Evolutionary conservation across 1,140 invertebrate genomes (phyloP).

Genomic region (Macrocentrus cingulum): DNA sequence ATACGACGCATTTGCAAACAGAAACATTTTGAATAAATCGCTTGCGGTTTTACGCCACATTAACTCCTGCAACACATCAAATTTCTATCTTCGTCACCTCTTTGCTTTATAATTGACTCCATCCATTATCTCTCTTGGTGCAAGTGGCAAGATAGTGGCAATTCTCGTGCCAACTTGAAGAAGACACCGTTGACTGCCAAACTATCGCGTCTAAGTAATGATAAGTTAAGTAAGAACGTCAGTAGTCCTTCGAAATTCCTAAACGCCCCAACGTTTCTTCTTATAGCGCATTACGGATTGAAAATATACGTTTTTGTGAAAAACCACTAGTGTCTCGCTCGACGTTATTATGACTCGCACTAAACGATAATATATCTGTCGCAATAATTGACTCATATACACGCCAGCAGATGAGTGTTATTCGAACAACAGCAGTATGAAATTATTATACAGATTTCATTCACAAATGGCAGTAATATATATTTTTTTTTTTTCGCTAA

Average conservation of each 20-base stretch:
- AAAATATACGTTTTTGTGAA: neutral
- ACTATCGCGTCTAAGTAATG: slow-evolving; percentile 28
- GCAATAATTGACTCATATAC: too few species aligned
- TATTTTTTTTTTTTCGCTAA: too few species aligned
- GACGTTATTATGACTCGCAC: neutral
- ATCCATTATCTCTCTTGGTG: neutral
- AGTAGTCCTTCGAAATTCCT: slow-evolving; percentile 27
- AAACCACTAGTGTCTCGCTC: neutral
- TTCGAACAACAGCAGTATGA: too few species aligned
- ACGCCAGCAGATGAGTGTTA: too few species aligned
- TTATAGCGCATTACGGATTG: slow-evolving; percentile 2
- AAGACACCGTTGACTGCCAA: slow-evolving; percentile 19
- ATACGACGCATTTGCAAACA: too few species aligned
- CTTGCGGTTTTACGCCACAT: slow-evolving; percentile 28
- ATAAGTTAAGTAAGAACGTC: slow-evolving; percentile 27
- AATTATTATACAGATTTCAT: too few species aligned
- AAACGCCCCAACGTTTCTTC: slow-evolving; percentile 10
- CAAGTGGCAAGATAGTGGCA: slow-evolving; percentile 3
- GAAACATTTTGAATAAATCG: slow-evolving; percentile 27
- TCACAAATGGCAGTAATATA: too few species aligned
- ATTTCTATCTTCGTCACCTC: neutral
- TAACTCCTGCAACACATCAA: slow-evolving; percentile 16
- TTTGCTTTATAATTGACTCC: neutral
- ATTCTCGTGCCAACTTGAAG: slow-evolving; percentile 26
- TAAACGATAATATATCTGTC: neutral